Evolutionary conservation across 2,888 invertebrate genomes (phyloP).

Genomic region (Zaprionus bogoriensis): DNA sequence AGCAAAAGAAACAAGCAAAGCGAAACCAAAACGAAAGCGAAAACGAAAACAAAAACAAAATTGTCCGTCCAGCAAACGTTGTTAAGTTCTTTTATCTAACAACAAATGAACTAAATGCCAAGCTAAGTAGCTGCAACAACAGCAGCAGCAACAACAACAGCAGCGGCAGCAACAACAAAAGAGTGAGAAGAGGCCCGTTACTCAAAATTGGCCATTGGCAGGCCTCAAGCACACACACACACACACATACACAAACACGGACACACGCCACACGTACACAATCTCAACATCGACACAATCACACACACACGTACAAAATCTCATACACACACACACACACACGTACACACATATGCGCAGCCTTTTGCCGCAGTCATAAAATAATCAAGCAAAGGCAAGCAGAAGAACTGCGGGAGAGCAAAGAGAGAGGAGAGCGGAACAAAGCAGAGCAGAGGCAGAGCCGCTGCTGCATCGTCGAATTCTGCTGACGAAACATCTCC

Average conservation of each 20-base stretch:
- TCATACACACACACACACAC: constrained; percentile 9
- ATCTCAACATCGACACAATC: constrained; percentile 1
- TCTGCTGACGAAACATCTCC: constrained; percentile 76
- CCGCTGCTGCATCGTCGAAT: constrained; percentile 40
- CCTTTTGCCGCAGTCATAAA: constrained; percentile 75
- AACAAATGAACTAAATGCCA: constrained; percentile 49
- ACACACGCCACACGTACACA: constrained; percentile 10
- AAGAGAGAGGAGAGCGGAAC: constrained; percentile 34
- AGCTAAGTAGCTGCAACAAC: constrained; percentile 21
- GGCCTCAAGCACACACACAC: constrained; percentile 33
- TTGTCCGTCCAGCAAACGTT: constrained; percentile 62
- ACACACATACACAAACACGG: constrained; percentile 16
- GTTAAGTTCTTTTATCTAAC: constrained; percentile 23
- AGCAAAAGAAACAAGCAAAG: constrained; percentile 17
- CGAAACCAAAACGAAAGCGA: constrained; percentile 25
- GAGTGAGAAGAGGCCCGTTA: constrained; percentile 56
- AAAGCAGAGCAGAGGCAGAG: constrained; percentile 11
- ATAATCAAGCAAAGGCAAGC: constrained; percentile 67
- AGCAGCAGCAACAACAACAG: constrained; percentile 18
- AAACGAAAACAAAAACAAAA: constrained; percentile 39
- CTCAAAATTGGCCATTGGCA: constrained; percentile 65
- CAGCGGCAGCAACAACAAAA: constrained; percentile 15
- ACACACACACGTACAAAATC: constrained; percentile 9
- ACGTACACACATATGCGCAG: constrained; percentile 36
- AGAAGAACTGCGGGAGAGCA: constrained; percentile 9